phyloP scores from a whole-genome alignment of 2,888 invertebrate genomes.

The Heteromurus nitidus region DNA sequence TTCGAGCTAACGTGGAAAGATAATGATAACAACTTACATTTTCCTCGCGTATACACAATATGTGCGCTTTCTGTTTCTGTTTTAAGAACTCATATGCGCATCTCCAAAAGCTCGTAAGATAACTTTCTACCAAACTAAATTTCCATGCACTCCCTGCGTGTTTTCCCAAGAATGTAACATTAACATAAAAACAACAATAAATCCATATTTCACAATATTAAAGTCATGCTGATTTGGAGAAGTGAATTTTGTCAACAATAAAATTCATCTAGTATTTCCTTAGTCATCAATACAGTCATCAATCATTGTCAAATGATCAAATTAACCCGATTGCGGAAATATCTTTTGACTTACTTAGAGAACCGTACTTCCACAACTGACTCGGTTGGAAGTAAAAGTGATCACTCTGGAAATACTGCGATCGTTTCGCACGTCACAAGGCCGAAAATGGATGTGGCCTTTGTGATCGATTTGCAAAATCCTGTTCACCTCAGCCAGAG shows the following conservation, averaged over 20 bases:
- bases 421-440: slow-evolving; percentile 76
- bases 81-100: no score
- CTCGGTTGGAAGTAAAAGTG: slow-evolving; percentile 81
- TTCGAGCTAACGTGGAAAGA: no score
- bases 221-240: no score
- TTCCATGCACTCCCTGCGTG: not conserved
- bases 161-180: slow-evolving; percentile 24
- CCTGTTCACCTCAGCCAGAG: slow-evolving; percentile 84
- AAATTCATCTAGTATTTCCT: no score
- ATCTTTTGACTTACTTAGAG: slow-evolving; percentile 63
- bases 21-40: no score
- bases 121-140: no score
- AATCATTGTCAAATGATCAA: slow-evolving; percentile 40
- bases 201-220: not conserved
- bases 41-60: no score
- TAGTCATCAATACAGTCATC: no score
- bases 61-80: no score
- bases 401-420: slow-evolving; percentile 77
- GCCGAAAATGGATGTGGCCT: slow-evolving; percentile 89
- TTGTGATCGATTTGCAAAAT: slow-evolving; percentile 85
- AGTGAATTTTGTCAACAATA: no score
- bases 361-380: slow-evolving; percentile 78
- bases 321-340: slow-evolving; percentile 37
- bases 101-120: no score
- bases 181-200: slow-evolving; percentile 11